Evolutionary conservation across 2,113 vertebrate species (phyloP).

Genomic region (Chelonoidis abingdonii): DNA sequence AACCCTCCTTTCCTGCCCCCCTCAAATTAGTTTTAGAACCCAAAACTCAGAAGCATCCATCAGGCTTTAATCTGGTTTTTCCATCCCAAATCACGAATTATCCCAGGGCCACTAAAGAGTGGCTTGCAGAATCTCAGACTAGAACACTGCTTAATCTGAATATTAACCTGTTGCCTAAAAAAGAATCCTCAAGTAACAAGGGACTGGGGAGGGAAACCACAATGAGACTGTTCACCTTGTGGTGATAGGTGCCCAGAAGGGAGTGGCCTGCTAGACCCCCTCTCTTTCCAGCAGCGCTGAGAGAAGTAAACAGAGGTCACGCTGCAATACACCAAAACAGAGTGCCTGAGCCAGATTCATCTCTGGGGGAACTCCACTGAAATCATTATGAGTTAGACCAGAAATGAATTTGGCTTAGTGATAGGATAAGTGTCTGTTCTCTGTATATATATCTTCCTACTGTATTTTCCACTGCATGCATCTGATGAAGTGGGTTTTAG

Average conservation of each 20-base stretch:
- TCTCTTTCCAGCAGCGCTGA: fast-evolving
- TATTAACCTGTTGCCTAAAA: not conserved
- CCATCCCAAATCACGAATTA: not conserved
- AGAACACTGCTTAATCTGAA: not conserved
- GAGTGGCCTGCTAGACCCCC: not conserved
- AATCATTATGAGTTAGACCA: not conserved
- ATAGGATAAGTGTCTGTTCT: not conserved
- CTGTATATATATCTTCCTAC: too few species aligned
- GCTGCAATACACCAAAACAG: not conserved
- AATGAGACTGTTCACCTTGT: not conserved
- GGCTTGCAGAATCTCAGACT: not conserved
- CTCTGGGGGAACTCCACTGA: not conserved
- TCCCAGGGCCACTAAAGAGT: not conserved
- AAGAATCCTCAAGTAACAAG: not conserved
- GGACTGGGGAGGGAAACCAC: not conserved
- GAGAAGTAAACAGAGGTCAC: not conserved
- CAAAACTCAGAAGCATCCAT: not conserved
- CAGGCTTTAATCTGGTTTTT: not conserved
- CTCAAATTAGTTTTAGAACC: not conserved
- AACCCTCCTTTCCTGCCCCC: not conserved
- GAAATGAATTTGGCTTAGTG: not conserved
- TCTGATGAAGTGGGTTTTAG: too few species aligned
- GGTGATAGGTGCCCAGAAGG: not conserved
- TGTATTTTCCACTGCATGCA: too few species aligned
- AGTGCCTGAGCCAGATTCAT: fast-evolving